phyloP scores from a whole-genome alignment of 2,797 vertebrate species.

The Molossus molossus region DNA sequence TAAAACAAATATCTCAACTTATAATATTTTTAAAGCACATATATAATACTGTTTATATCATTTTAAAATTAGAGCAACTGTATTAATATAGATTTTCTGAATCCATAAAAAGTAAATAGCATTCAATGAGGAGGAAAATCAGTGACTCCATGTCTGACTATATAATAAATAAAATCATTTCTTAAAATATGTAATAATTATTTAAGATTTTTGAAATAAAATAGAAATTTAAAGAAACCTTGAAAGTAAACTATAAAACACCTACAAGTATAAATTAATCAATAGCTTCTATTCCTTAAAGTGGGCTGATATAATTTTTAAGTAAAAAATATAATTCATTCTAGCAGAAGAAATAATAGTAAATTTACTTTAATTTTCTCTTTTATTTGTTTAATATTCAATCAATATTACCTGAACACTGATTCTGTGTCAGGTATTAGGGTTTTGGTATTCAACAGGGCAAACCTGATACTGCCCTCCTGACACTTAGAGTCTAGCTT shows the following conservation, averaged over 20 bases:
- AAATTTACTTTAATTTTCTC: neutral
- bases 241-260: conserved; percentile 7
- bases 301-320: neutral
- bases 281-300: neutral
- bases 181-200: neutral
- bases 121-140: neutral
- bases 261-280: neutral
- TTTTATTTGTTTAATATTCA: conserved; percentile 26
- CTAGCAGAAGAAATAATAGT: neutral
- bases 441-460: neutral
- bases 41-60: neutral
- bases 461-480: neutral
- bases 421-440: too few species aligned
- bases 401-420: neutral
- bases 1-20: conserved; percentile 1
- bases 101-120: neutral
- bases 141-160: neutral
- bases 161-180: conserved; percentile 59
- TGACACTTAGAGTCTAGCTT: neutral
- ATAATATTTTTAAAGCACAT: neutral
- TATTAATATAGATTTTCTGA: neutral
- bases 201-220: conserved; percentile 61
- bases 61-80: neutral
- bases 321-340: neutral
- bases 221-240: neutral